Base-by-base conservation (phyloP, 2,888 invertebrate genomes). In the Harpalus rufipes region DNA sequence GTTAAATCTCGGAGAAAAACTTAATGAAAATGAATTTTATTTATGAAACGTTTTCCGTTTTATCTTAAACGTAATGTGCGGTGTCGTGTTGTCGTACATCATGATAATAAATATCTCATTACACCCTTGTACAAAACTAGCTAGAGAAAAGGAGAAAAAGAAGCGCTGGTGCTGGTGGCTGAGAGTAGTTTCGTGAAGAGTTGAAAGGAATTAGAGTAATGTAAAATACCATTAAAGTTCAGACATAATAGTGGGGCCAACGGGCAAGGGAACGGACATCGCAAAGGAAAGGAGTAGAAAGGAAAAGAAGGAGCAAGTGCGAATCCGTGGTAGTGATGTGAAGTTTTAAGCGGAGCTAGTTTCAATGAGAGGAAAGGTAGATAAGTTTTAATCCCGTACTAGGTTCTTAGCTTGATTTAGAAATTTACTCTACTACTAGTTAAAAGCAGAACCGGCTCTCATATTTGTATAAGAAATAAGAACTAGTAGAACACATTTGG, bases 201-300 rank as follows among this genome's bases (percentile, higher is more conserved):
- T 58, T 78, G 78, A 78, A 78, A 78, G 78, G 78, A 78, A 78
- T 78, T 78, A 78, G 58, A 78, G 56, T 78, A 78, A 78, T 78
- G 80, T 80, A 80, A 59, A 80, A 80, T 80, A 80, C 41, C 61
- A 61, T 61, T 80, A 80, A 80, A 80, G 80, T 80, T 80, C 72
- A 61, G 61, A 80, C 80, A 59, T 80, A 80, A 61, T 16, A 59
- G 18, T 8, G 59, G 80, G 41, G 80, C 32, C 41, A 80, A 32
- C 61, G 61, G 59, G 14, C 32, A 41, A 61, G 18, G 10, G 72
- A 25, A 7, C 12, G 39, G 39, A 59, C 68, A 39, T 12, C 39
- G 0, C 39, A 32, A 32, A 32, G 32, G 32, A 32, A 32, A 32
- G 32, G 32, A 32, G 5, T 4, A 5, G 32, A 32, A 32, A 32